Percentiles rank a stretch among this genome's conserved stretches.
These are phyloP conservation scores for Drosophila helvetica DNA, from an alignment of 2,888 invertebrate genomes.

Conservation along the genomic window DNA sequence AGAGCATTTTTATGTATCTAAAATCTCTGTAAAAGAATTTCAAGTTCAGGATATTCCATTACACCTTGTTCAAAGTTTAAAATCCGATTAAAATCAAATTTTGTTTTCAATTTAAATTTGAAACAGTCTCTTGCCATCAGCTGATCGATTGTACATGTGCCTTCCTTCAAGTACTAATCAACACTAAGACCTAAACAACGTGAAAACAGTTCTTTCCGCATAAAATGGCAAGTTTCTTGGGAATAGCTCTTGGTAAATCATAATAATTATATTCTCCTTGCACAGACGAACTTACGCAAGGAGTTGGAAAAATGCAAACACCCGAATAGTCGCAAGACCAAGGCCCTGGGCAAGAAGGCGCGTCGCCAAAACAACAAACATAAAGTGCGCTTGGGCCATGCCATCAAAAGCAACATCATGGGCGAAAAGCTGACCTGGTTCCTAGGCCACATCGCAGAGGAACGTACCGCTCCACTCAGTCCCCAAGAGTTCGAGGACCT, in stretches of 20 bases:
- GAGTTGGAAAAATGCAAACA: slow-evolving; percentile 88
- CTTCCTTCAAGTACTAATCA: background rate
- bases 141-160: slow-evolving; percentile 26
- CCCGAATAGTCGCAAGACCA: slow-evolving; percentile 93
- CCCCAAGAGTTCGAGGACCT: slow-evolving; percentile 86
- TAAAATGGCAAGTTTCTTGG: slow-evolving; percentile 40
- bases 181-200: slow-evolving; percentile 48
- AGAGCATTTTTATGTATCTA: background rate
- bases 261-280: background rate
- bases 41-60: background rate
- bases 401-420: slow-evolving; percentile 89
- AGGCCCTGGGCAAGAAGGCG: slow-evolving; percentile 88
- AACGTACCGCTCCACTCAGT: slow-evolving; percentile 84
- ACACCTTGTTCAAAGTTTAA: background rate
- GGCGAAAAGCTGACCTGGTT: slow-evolving; percentile 93
- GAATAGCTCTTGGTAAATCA: background rate
- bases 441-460: slow-evolving; percentile 86
- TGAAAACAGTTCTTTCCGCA: slow-evolving; percentile 26
- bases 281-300: slow-evolving; percentile 84
- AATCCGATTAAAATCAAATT: background rate
- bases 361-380: slow-evolving; percentile 85
- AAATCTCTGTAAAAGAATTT: background rate
- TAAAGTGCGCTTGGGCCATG: slow-evolving; percentile 85
- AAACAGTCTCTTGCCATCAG: background rate
- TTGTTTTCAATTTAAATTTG: background rate